Evolutionary conservation across 2,113 vertebrate species (phyloP).

Genomic region (Gila orcuttii): DNA sequence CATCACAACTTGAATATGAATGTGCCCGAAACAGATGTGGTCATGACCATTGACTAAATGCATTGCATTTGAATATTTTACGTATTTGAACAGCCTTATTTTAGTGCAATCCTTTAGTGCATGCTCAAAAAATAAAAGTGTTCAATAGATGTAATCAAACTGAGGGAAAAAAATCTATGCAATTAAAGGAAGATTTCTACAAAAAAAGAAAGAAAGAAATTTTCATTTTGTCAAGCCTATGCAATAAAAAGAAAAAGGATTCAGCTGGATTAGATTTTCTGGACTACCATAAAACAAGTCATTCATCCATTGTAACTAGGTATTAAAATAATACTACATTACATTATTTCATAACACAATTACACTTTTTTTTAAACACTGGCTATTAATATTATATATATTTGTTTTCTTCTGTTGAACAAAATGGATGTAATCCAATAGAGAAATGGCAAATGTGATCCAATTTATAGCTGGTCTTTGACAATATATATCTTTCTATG

Average conservation of each 20-base stretch:
- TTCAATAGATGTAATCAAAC: not conserved
- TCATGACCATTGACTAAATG: conserved; percentile 42
- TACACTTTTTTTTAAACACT: not conserved
- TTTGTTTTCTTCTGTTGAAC: not conserved
- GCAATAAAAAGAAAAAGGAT: not conserved
- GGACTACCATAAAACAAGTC: not conserved
- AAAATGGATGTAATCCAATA: not conserved
- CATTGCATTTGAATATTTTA: conserved; percentile 55
- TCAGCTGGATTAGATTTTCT: not conserved
- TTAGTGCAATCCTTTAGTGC: conserved; percentile 13
- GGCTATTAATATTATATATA: not conserved
- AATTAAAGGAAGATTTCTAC: not conserved
- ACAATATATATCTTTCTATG: not conserved
- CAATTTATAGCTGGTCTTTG: not conserved
- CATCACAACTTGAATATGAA: conserved; percentile 39
- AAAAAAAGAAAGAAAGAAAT: not conserved
- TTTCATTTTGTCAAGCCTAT: not conserved
- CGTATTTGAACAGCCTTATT: conserved; percentile 32
- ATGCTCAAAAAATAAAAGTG: not conserved
- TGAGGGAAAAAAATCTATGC: not conserved
- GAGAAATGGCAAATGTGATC: not conserved
- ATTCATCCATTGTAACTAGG: not conserved
- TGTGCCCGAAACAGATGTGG: conserved; percentile 47
- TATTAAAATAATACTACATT: not conserved
- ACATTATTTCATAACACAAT: not conserved